Evolutionary conservation across 2,888 invertebrate genomes (phyloP).

Genomic region (Leucozona laternaria): DNA sequence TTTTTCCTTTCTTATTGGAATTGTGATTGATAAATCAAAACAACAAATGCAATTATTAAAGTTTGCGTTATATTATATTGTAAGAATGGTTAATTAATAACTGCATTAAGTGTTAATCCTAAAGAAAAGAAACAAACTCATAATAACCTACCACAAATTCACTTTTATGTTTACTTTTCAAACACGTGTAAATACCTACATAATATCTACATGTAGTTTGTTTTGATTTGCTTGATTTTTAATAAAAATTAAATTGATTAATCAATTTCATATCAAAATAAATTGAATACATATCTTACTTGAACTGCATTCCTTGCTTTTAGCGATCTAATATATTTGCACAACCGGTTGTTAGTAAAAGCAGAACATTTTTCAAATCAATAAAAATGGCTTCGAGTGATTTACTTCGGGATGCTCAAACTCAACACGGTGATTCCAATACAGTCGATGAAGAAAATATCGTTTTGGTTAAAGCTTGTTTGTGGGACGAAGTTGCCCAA

Average conservation of each 20-base stretch:
- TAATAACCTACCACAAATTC: neutral
- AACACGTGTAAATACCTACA: neutral
- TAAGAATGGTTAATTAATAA: neutral
- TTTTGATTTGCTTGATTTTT: neutral
- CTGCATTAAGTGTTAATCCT: neutral
- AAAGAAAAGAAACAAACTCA: neutral
- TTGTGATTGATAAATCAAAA: neutral
- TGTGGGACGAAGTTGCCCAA: slow-evolving; percentile 50
- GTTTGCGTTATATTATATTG: neutral
- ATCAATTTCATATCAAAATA: neutral
- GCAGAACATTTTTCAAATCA: slow-evolving; percentile 22
- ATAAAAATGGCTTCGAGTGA: slow-evolving; percentile 62
- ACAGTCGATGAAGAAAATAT: slow-evolving; percentile 80
- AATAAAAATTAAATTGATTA: neutral
- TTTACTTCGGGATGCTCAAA: slow-evolving; percentile 78
- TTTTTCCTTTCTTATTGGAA: neutral
- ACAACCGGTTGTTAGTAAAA: slow-evolving; percentile 8
- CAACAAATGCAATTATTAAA: slow-evolving; percentile 21
- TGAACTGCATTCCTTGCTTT: slow-evolving; percentile 5
- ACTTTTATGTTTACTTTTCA: slow-evolving; percentile 1
- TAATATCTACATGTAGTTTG: neutral
- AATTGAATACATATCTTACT: neutral
- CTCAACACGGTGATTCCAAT: slow-evolving; percentile 79
- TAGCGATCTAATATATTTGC: slow-evolving; percentile 31
- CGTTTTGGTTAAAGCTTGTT: slow-evolving; percentile 78